Percentiles rank a stretch among this genome's conserved stretches.
These are phyloP conservation scores for Acrossocheilus wenchowensis DNA, from an alignment of 2,797 vertebrate species.

Conservation along the genomic window DNA sequence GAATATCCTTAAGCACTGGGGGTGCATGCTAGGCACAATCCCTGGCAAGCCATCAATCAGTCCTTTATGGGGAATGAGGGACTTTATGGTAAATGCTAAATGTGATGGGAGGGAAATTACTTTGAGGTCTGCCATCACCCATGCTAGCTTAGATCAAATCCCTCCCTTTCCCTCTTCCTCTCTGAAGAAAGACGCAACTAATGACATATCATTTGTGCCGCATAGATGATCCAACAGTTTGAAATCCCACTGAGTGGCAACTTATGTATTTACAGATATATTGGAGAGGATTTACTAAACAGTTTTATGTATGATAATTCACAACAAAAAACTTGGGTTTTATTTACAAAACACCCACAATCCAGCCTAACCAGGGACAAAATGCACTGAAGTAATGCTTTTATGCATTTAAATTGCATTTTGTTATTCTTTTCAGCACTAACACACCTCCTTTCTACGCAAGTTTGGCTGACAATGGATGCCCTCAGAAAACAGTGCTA, in stretches of 20 bases:
- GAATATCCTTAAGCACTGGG: constrained; percentile 58
- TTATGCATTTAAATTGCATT: background rate
- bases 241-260: constrained; percentile 24
- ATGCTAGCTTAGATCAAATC: constrained; percentile 33
- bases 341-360: background rate
- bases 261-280: constrained; percentile 25
- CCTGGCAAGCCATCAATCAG: constrained; percentile 58
- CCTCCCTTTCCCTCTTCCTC: background rate
- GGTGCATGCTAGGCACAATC: constrained; percentile 46
- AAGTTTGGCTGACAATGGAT: background rate
- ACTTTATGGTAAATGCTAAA: constrained; percentile 59
- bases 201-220: constrained; percentile 28
- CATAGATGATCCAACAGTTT: constrained; percentile 39
- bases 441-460: background rate
- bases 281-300: background rate
- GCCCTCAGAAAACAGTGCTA: background rate
- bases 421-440: background rate
- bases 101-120: constrained; percentile 59
- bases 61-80: constrained; percentile 48
- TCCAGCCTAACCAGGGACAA: background rate
- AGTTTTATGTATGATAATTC: background rate
- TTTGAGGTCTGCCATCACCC: constrained; percentile 1
- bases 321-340: background rate
- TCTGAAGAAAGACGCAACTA: constrained; percentile 6
- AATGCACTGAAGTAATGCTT: background rate